These are phyloP conservation scores for Sicus ferrugineus DNA, from an alignment of 2,888 invertebrate genomes.

Conservation along the genomic window DNA sequence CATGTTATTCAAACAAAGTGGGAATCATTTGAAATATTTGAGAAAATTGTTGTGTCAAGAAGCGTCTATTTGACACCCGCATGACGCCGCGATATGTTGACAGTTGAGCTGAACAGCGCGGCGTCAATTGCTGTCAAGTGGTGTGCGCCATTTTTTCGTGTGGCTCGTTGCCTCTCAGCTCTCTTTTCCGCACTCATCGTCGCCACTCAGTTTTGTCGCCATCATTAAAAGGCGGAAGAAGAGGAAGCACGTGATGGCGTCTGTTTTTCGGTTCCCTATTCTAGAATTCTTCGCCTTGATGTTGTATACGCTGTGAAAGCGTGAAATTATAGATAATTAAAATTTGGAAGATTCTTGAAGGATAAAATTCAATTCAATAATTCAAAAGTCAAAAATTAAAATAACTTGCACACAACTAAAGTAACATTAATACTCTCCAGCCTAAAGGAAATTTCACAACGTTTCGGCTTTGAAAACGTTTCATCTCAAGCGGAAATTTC, in stretches of 20 bases:
- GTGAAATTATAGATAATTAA: not conserved
- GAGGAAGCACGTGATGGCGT: too few relatives aligned
- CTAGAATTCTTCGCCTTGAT: not conserved
- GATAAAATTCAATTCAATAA: not conserved
- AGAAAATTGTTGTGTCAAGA: too few relatives aligned
- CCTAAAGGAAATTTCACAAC: too few relatives aligned
- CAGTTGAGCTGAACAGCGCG: not conserved
- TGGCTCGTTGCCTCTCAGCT: not conserved
- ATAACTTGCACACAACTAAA: too few relatives aligned
- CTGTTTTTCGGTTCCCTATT: too few relatives aligned
- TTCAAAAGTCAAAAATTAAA: too few relatives aligned
- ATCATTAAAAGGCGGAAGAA: not conserved
- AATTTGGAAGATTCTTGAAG: not conserved
- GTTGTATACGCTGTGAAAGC: not conserved
- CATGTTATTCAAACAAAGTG: too few relatives aligned
- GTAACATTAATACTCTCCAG: too few relatives aligned
- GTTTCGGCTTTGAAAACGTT: not conserved
- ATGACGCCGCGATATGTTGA: slow-evolving; percentile 2
- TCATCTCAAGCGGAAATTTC: not conserved
- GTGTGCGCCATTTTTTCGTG: not conserved
- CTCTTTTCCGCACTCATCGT: not conserved
- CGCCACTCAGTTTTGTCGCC: not conserved
- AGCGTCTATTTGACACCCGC: not conserved
- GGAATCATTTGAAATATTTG: too few relatives aligned
- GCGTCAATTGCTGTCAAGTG: not conserved